Base-by-base conservation (phyloP, 2,797 vertebrate genomes). In the Acipenser transmontanus region DNA sequence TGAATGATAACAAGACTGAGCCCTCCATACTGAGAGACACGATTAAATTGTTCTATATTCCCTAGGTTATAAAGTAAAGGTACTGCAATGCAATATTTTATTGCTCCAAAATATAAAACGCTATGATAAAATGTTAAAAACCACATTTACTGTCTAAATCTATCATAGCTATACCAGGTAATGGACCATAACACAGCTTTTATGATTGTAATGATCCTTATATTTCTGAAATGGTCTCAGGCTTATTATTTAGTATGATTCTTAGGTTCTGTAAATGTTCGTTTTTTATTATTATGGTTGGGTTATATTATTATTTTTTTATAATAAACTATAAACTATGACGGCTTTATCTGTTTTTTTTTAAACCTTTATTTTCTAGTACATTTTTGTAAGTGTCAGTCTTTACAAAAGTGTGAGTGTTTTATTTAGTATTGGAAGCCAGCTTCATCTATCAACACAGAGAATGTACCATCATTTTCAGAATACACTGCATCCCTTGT, bases 41-140 rank as follows among this genome's bases (percentile, higher is more conserved):
- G 54, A 57, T 57, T 57, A 57, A 57, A 57, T 57, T 57, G n/a
- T 13, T n/a, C 12, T 57, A 57, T 57, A 57, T n/a, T 57, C 54
- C 11, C 54, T 57, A n/a, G 54, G 17, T 17, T 17, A 17, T 17
- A 57, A 57, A 11, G 14, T 57, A 11, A 57, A 57, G 54, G 54
- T 57, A 57, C 12, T 57, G 54, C 12, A 13, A 57, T 57, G 54
- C 12, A 13, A 11, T 13, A 7, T 57, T 57, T 57, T 57, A 57
- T 57, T 57, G 54, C 54, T 11, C 12, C 6, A 57, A 57, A 57
- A 57, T 57, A n/a, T 57, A 2, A 57, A 57, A 57, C 14, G 8
- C 9, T 57, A 57, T 57, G 54, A 12, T 57, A 57, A 57, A 57
- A 57, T 13, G 54, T 57, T 57, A 57, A 57, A 57, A 57, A 14